Evolutionary conservation across 2,113 vertebrate genomes (phyloP), one percentile per base, ranked within the genome.

Genomic region (Atlantisia rogersi): DNA sequence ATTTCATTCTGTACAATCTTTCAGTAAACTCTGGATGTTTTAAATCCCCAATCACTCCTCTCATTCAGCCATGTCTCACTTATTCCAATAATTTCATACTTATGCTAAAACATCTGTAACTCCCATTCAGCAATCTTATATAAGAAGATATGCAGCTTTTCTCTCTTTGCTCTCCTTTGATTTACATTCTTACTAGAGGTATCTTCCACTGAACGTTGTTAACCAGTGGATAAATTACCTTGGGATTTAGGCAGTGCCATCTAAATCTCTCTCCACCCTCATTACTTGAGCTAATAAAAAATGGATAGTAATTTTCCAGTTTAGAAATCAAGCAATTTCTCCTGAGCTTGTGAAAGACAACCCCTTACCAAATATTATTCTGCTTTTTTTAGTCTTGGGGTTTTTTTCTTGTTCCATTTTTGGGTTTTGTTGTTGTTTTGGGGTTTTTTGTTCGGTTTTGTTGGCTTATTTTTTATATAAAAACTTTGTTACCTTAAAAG

Each of bases 101-200:
- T 89, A 74, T 48, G 71, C 40, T 94, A 53, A 91, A 85, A 76
- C 84, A 88, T 86, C 62, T 93, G 91, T 90, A 96, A 88, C 79
- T 90, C 75, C 40, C 64, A 81, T 85, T 95, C 92, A 94, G 78
- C 86, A 77, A 40, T 67, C 67, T 85, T 52, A 29, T 77, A 65
- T 11, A 15, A 1, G 21, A 64, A 88, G 55, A 69, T 29, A 46
- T 46, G 55, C 84, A 86, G 96, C 59, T 95, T 94, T 91, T 42
- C 70, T 25, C n/a, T 88, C 82, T 46, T 7, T 59, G 84, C 55
- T 65, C 78, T 90, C 46, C 78, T 88, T 59, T 93, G 92, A 96
- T 96, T 95, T 86, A 82, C 79, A 67, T 52, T 83, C 84, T 90
- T 69, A 63, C 55, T 62, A 58, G 52, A 86, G n/a, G 50, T 70